Conservation (phyloP, 2,113 vertebrate genomes). For the Gambusia affinis region DNA sequence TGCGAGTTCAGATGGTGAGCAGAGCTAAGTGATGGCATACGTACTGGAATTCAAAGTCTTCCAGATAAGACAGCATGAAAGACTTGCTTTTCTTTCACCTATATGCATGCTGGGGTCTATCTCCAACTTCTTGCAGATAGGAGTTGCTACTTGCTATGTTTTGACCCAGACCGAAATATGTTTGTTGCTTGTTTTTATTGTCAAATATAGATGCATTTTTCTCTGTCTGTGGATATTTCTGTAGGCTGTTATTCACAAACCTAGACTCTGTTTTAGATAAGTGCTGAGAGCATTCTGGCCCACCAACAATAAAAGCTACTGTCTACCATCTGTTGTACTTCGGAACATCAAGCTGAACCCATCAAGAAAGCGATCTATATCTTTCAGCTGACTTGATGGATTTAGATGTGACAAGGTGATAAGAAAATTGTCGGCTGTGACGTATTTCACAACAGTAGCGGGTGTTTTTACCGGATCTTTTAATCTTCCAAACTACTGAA, state of each 20-base stretch:
- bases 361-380: background rate
- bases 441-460: conserved; percentile 22
- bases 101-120: conserved; percentile 32
- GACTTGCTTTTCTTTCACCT: conserved; percentile 44
- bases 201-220: conserved; percentile 16
- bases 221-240: conserved; percentile 45
- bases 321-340: conserved; percentile 1
- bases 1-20: conserved; percentile 41
- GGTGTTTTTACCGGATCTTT: conserved; percentile 30
- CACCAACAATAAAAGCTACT: background rate
- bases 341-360: conserved; percentile 4
- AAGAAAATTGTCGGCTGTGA: conserved; percentile 12
- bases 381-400: background rate
- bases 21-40: conserved; percentile 59
- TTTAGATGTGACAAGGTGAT: background rate
- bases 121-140: conserved; percentile 28
- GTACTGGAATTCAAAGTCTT: conserved; percentile 69
- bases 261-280: conserved; percentile 20
- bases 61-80: conserved; percentile 61
- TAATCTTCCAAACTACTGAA: conserved; percentile 4
- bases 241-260: conserved; percentile 25
- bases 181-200: conserved; percentile 17
- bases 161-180: conserved; percentile 19
- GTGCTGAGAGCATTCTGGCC: background rate
- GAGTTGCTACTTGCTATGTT: conserved; percentile 26